Conservation (phyloP, 1,140 invertebrate genomes). For the Bombyx mori region DNA sequence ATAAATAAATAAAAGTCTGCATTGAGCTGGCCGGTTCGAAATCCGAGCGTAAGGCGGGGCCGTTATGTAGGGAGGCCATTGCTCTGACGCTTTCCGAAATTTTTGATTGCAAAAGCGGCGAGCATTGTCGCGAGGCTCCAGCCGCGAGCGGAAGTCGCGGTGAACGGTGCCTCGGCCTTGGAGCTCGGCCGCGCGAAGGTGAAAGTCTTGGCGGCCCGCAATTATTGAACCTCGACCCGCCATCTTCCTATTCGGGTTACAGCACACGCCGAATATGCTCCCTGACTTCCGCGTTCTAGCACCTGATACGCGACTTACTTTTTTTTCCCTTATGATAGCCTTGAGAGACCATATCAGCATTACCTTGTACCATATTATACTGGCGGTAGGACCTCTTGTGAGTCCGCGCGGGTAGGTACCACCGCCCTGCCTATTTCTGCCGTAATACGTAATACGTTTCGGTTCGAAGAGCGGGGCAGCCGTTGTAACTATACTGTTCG, state of each 20-base stretch:
- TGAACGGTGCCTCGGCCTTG: slow-evolving; percentile 51
- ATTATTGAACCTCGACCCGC: slow-evolving; percentile 54
- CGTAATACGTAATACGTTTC: too few relatives aligned
- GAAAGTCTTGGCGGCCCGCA: slow-evolving; percentile 55
- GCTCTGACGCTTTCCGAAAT: slow-evolving; percentile 30
- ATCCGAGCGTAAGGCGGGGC: slow-evolving; percentile 2
- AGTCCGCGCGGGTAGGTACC: too few relatives aligned
- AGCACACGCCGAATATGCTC: slow-evolving; percentile 8
- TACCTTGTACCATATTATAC: too few relatives aligned
- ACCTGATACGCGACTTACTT: not conserved
- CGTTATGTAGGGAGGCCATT: slow-evolving; percentile 19
- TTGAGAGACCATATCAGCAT: too few relatives aligned
- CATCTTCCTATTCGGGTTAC: slow-evolving; percentile 46
- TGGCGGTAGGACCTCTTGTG: too few relatives aligned
- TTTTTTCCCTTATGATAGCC: too few relatives aligned
- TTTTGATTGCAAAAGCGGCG: slow-evolving; percentile 29
- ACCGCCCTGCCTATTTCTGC: too few relatives aligned
- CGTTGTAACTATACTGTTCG: too few relatives aligned
- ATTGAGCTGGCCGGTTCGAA: not conserved
- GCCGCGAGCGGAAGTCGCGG: slow-evolving; percentile 45
- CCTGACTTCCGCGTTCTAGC: slow-evolving; percentile 28
- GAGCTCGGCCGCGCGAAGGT: slow-evolving; percentile 50
- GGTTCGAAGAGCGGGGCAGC: too few relatives aligned
- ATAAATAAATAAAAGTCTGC: too few relatives aligned
- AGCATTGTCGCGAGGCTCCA: slow-evolving; percentile 19